Percentiles rank a stretch among this genome's conserved stretches.
These are phyloP conservation scores for Ciona savignyi DNA, from an alignment of 23 tunicate species.

Conservation along the genomic window DNA sequence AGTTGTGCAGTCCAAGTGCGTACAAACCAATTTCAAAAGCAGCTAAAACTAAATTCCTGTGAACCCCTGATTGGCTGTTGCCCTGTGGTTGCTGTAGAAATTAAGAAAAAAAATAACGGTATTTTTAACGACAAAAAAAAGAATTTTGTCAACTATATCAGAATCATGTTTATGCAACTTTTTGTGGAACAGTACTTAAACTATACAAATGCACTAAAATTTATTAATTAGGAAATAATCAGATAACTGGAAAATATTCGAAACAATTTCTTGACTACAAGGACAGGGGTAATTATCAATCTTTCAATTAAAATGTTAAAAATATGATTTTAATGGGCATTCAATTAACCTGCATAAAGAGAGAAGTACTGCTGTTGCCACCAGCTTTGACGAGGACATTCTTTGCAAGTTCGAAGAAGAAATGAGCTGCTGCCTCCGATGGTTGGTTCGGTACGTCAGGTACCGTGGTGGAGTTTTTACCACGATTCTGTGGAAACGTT, in stretches of 20 bases:
- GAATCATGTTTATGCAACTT: not conserved
- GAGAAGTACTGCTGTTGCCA: constrained; percentile 85
- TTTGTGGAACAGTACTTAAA: too few relatives aligned
- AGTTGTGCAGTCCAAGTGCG: constrained; percentile 93
- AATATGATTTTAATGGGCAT: too few relatives aligned
- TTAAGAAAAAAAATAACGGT: not conserved
- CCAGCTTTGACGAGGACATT: constrained; percentile 88
- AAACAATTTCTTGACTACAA: too few relatives aligned
- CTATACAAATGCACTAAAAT: too few relatives aligned
- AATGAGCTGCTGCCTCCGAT: constrained; percentile 90
- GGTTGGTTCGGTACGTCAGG: constrained; percentile 98
- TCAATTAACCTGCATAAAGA: constrained; percentile 92
- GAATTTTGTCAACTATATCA: not conserved
- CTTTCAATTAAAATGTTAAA: too few relatives aligned
- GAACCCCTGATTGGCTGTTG: constrained; percentile 50
- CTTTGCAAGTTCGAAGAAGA: constrained; percentile 93
- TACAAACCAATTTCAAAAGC: constrained; percentile 98
- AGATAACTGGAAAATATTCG: too few relatives aligned
- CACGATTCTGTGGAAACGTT: constrained; percentile 85
- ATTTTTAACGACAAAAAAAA: not conserved
- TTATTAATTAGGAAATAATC: too few relatives aligned
- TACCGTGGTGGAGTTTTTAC: constrained; percentile 59
- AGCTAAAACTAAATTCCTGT: constrained; percentile 80
- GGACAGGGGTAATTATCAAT: too few relatives aligned
- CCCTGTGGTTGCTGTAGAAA: constrained; percentile 65